These are phyloP conservation scores for Enteromius thamalakanensis DNA, from an alignment of 2,797 vertebrate species.

Conservation along the genomic window DNA sequence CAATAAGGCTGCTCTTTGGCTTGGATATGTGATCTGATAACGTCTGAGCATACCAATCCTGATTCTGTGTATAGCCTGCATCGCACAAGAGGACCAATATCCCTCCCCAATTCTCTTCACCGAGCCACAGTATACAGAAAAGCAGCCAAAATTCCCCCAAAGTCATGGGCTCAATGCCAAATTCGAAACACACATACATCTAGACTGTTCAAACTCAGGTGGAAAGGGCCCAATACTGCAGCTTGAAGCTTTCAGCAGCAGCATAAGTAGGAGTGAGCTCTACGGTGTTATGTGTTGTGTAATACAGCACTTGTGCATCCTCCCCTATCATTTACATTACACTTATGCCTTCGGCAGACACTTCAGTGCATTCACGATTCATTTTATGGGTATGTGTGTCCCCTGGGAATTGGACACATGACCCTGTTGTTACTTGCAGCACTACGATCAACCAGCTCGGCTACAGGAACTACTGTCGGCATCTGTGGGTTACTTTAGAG, in stretches of 20 bases:
- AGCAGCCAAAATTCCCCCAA: neutral
- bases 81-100: conserved; percentile 52
- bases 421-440: neutral
- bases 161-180: conserved; percentile 1
- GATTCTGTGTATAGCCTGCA: conserved; percentile 51
- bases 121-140: conserved; percentile 2
- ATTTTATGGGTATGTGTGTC: neutral
- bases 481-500: neutral
- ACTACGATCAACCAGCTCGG: neutral
- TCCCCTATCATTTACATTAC: conserved; percentile 27
- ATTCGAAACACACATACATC: conserved; percentile 14
- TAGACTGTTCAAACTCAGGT: conserved; percentile 24
- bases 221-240: neutral
- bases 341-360: conserved; percentile 12
- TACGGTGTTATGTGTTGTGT: conserved; percentile 17
- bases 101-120: conserved; percentile 55
- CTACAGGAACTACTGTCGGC: neutral
- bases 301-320: conserved; percentile 20
- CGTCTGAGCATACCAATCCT: conserved; percentile 62
- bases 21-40: conserved; percentile 72
- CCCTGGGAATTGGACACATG: conserved; percentile 1
- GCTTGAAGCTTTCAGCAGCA: conserved; percentile 3
- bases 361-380: neutral
- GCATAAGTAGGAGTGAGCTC: conserved; percentile 34
- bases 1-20: conserved; percentile 70